A percentile compares a stretch with the other conserved stretches of the same genome.
Evolutionary conservation across 2,113 vertebrate species (phyloP).

Genomic region (Hiodon alosoides): DNA sequence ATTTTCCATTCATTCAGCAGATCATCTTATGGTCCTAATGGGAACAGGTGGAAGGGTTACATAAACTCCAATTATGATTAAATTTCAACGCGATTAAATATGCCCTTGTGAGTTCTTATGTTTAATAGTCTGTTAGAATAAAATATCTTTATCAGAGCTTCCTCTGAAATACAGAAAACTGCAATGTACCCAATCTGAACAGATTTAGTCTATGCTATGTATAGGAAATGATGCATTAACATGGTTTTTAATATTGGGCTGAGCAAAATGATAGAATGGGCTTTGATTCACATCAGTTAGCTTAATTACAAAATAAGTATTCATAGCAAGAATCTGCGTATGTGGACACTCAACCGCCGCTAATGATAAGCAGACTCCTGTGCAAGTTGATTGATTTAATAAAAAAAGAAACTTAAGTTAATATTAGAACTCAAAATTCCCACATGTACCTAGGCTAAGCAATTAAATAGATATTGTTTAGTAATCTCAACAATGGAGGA

Average conservation of each 20-base stretch:
- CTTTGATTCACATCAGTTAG: slow-evolving; percentile 10
- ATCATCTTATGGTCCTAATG: too few relatives aligned
- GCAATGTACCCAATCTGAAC: neutral
- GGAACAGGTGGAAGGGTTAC: too few relatives aligned
- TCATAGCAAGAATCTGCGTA: neutral
- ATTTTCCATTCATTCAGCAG: too few relatives aligned
- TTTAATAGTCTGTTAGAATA: neutral
- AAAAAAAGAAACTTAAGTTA: slow-evolving; percentile 14
- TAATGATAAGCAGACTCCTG: neutral
- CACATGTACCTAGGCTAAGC: neutral
- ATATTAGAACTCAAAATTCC: slow-evolving; percentile 7
- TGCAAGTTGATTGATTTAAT: neutral
- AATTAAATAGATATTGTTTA: neutral
- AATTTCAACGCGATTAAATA: neutral
- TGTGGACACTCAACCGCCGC: neutral
- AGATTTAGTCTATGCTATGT: neutral
- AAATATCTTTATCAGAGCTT: neutral
- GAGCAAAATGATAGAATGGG: neutral
- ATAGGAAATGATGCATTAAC: neutral
- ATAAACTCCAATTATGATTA: too few relatives aligned
- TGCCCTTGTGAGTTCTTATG: neutral
- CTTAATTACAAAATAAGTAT: slow-evolving; percentile 10
- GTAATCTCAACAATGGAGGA: neutral
- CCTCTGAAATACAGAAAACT: neutral
- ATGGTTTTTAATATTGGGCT: neutral